Conservation (phyloP, 2,888 invertebrate species). For the Globia sparganii region DNA sequence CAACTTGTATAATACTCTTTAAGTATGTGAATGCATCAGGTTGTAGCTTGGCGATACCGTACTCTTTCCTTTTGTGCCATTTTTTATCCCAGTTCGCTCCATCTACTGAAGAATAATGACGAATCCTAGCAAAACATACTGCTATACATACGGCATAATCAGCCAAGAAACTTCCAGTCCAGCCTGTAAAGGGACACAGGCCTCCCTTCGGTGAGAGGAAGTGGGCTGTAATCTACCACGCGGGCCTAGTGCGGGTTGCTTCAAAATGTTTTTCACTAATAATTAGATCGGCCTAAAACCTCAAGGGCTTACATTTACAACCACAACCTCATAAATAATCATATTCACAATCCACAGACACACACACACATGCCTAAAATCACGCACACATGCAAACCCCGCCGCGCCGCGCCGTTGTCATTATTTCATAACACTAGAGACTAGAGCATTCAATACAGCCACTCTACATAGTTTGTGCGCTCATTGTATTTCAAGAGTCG, state of each 20-base stretch:
- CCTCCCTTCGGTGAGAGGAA: background rate
- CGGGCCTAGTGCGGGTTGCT: background rate
- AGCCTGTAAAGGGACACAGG: background rate
- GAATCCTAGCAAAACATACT: background rate
- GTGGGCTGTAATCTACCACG: background rate
- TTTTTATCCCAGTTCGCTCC: background rate
- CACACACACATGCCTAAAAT: background rate
- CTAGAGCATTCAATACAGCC: slow-evolving; percentile 54
- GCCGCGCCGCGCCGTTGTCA: slow-evolving; percentile 3
- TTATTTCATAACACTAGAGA: slow-evolving; percentile 47
- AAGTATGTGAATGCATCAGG: background rate
- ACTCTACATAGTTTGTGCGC: slow-evolving; percentile 38
- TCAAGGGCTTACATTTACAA: background rate
- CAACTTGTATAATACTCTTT: background rate
- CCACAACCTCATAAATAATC: background rate
- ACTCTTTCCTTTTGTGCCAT: background rate
- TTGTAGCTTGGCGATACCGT: background rate
- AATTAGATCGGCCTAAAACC: too few species aligned
- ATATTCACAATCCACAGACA: background rate
- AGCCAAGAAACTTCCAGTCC: too few species aligned
- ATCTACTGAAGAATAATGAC: background rate
- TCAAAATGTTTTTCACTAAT: background rate
- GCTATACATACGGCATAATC: too few species aligned
- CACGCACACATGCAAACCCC: background rate
- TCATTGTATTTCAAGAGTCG: slow-evolving; percentile 62